Base-by-base conservation (phyloP, 2,113 vertebrate genomes). In the Rhinogobius similis region DNA sequence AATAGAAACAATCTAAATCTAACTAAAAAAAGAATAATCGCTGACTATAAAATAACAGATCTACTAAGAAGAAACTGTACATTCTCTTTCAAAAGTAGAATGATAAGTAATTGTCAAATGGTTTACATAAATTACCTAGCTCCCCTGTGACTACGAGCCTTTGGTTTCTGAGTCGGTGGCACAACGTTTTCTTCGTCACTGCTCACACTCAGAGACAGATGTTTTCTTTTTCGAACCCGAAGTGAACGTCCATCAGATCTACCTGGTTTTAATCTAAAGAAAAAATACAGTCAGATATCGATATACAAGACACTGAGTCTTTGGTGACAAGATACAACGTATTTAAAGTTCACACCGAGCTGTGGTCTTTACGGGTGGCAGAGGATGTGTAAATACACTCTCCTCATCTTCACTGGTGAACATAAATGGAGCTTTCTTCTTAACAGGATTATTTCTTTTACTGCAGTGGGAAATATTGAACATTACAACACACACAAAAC, bases 101-200 rank as follows among this genome's bases (percentile, higher is more conserved):
- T n/a, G n/a, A n/a, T n/a, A n/a, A n/a, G n/a, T n/a, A n/a, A n/a
- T n/a, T n/a, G n/a, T n/a, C n/a, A n/a, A n/a, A n/a, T n/a, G n/a
- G n/a, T n/a, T n/a, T n/a, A n/a, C n/a, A n/a, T n/a, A n/a, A n/a
- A n/a, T n/a, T n/a, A 91, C 85, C 86, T 84, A 65, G 8, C 29
- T 20, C 59, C 79, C 43, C 18, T 68, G 27, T 29, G 67, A 26
- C 62, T 68, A 65, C 24, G 1, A 0, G 44, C 56, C 18, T 27
- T 63, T 77, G 20, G 75, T 50, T 5, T 0, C 0, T 41, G 32
- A 46, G 46, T 36, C 23, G 24, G 29, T 1, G 73, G 50, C 3
- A 16, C 2, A 29, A 64, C 0, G 36, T 76, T 86, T 65, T 88
- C 83, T 10, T 84, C 90, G 26, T 81, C 73, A 29, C 73, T 84